Percentiles rank a stretch among this genome's conserved stretches.
Conservation (phyloP, 2,888 invertebrate species). For the Entomobrya multifasciata region DNA sequence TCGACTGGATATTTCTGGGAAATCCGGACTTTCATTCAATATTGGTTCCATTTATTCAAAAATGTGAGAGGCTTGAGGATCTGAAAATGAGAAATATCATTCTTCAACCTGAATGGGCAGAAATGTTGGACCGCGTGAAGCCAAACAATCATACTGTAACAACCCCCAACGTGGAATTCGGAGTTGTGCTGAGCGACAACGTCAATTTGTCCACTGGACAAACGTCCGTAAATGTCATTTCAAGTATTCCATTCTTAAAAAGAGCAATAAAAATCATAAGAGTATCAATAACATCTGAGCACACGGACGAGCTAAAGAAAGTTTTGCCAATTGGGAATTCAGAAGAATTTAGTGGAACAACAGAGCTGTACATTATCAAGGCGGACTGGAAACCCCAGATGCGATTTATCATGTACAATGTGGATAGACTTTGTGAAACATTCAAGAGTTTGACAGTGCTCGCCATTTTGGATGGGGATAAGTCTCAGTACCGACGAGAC, state of each 20-base stretch:
- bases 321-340: conserved; percentile 49
- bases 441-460: conserved; percentile 73
- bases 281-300: conserved; percentile 66
- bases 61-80: conserved; percentile 60
- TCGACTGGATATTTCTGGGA: conserved; percentile 75
- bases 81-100: conserved; percentile 71
- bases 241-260: conserved; percentile 50
- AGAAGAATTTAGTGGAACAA: conserved; percentile 43
- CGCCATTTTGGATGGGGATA: conserved; percentile 74
- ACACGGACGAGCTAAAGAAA: conserved; percentile 57
- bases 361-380: conserved; percentile 52
- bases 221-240: conserved; percentile 49
- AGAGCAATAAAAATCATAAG: conserved; percentile 54
- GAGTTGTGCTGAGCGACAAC: conserved; percentile 72
- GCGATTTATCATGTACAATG: conserved; percentile 65
- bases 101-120: conserved; percentile 69
- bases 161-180: conserved; percentile 61
- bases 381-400: conserved; percentile 62
- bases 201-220: conserved; percentile 60
- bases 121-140: conserved; percentile 57
- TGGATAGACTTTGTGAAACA: conserved; percentile 52
- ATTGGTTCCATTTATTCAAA: conserved; percentile 74
- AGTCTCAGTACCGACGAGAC: conserved; percentile 59
- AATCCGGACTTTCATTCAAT: conserved; percentile 72
- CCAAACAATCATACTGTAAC: conserved; percentile 59